Evolutionary conservation across 2,888 invertebrate genomes (phyloP), one percentile per base, ranked within the genome.

Genomic region (Cylloceria caligata): DNA sequence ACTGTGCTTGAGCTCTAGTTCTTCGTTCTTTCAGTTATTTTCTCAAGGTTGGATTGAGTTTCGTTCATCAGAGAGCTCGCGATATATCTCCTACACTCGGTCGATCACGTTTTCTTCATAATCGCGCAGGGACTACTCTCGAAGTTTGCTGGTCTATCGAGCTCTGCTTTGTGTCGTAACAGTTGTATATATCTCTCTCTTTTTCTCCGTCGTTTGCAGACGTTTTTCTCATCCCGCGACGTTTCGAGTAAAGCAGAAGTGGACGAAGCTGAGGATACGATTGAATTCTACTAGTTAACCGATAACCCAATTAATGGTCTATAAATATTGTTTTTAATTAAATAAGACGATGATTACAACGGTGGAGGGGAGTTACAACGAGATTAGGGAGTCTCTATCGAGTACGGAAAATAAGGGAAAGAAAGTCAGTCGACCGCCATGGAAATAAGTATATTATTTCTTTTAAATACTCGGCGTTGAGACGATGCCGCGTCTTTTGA

Each of bases 251-350:
- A 71, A 49, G 47, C 36, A 79, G 47, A n/a, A 34, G 36, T 4
- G 68, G 36, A 76, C 36, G 57, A 69, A 69, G 62, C 27, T 68
- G 52, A 73, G 71, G 55, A 52, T 21, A 21, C 24, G 52, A 52
- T 24, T 21, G 27, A 82, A 34, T 72, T 79, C 71, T 52, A 75
- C 69, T 52, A 80, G 80, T 80, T 71, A 60, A 69, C 80, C 68
- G 80, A 83, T 80, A 80, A 83, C 83, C 65, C 80, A 69, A 77
- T 72, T 34, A 60, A 16, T 60, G 45, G 30, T 57, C 36, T 39
- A 49, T 57, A 30, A 57, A 57, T 27, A 30, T 30, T 16, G 30
- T 34, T n/a, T 30, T n/a, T 34, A 47, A 64, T 27, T 27, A 47
- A 47, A 21, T 52, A 3, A 21, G 24, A 24, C 24, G 24, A 45